Evolutionary conservation across 2,113 vertebrate species (phyloP), one percentile per base, ranked within the genome.

Genomic region (Platysteira castanea): DNA sequence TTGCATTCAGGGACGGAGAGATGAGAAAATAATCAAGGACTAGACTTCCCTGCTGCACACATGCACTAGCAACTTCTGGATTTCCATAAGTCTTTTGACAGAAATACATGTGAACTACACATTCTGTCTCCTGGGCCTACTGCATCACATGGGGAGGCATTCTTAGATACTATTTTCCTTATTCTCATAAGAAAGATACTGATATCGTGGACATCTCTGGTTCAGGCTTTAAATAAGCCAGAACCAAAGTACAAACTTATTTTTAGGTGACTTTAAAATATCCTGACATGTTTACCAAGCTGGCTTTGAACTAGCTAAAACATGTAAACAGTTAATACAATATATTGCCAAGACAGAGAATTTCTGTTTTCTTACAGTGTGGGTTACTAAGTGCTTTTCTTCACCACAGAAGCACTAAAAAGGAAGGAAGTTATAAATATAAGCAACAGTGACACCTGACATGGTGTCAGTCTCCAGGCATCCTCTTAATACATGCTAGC

Each of bases 261-360:
- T 90, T 93, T 93, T 93, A 89, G 76, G 39, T 75, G 68, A 80
- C 59, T 81, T 92, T 68, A 92, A 95, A 77, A 86, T 93, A 71
- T 46, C 80, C 41, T 60, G 52, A 63, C 49, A 9, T 80, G 56
- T 95, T 95, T 96, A 90, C 73, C 57, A 84, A 73, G 65, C 56
- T 90, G 92, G 37, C 80, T 94, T 93, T 37, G 50, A 84, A 75
- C 44, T 73, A 90, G 30, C 60, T 90, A 81, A 87, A 93, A 90
- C 12, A 15, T 92, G 76, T 89, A 92, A 95, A 88, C 86, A 78
- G 73, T 84, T 95, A 93, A 95, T 92, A 61, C 53, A 78, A 23
- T 80, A 20, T 67, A 49, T 68, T 93, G 71, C 71, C 1, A 6
- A 91, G 54, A 31, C 9, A 47, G 47, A 87, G 47, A 42, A 52